A percentile compares a stretch with the other conserved stretches of the same genome.
Conservation (phyloP, 2,888 invertebrate species). For the Molanna angustata region DNA sequence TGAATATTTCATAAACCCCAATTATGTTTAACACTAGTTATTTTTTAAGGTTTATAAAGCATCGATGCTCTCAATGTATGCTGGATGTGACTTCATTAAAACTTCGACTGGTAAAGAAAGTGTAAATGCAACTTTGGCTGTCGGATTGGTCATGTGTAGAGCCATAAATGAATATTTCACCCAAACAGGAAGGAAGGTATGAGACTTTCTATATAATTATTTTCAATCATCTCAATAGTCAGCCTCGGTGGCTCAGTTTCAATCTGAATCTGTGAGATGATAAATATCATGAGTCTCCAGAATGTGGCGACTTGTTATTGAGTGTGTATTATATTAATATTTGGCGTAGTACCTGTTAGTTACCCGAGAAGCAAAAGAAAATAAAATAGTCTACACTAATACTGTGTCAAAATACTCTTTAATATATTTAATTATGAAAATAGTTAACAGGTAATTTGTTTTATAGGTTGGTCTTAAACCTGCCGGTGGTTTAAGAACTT, state of each 20-base stretch:
- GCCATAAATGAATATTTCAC: slow-evolving; percentile 81
- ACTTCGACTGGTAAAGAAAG: slow-evolving; percentile 97
- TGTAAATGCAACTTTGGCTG: slow-evolving; percentile 89
- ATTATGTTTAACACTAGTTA: not conserved
- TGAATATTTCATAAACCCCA: not conserved
- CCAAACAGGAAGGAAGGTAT: slow-evolving; percentile 67
- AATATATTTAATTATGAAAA: too few species aligned
- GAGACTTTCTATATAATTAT: too few species aligned
- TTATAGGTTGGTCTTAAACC: slow-evolving; percentile 92
- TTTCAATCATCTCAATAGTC: too few species aligned
- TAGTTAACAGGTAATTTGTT: not conserved
- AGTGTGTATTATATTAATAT: too few species aligned
- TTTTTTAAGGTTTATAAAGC: slow-evolving; percentile 72
- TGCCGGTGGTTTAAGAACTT: slow-evolving; percentile 91
- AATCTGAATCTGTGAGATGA: too few species aligned
- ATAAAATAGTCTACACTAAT: too few species aligned
- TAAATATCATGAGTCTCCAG: too few species aligned
- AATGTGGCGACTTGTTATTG: too few species aligned
- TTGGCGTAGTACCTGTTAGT: too few species aligned
- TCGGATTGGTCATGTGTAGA: slow-evolving; percentile 90
- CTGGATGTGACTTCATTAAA: slow-evolving; percentile 97
- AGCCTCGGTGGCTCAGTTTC: too few species aligned
- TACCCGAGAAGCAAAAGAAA: too few species aligned
- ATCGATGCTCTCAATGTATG: slow-evolving; percentile 89
- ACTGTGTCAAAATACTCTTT: too few species aligned